Evolutionary conservation across 2,797 vertebrate genomes (phyloP), one percentile per base, ranked within the genome.

Genomic region (Lates japonicus): DNA sequence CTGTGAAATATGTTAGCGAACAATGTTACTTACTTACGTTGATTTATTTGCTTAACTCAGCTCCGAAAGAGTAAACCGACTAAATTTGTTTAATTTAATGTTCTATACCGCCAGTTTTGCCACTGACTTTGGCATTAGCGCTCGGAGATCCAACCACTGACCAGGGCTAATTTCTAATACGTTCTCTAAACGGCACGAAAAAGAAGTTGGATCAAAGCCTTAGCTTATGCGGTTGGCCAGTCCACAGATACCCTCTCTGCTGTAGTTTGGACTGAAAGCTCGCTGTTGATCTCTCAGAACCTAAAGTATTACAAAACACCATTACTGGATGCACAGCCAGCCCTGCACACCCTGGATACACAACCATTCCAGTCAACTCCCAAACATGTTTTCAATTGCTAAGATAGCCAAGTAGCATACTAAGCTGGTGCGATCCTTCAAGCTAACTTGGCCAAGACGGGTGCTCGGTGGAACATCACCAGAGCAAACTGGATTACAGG

Each of bases 401-500:
- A 44, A 70, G 57, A 65, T 70, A 66, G 33, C 55, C 49, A 65
- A 57, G 41, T 90, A 93, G 87, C 92, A 83, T 69, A 86, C 87
- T 87, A 92, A 25, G 84, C 88, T 91, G 88, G 76, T 82, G 90
- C 90, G 31, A 37, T 52, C 67, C 61, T 76, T 68, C 17, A 46
- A 82, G 88, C 91, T 90, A 89, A 70, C 73, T n/a, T n/a, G 79
- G 74, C 73, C 80, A 55, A 93, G 90, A 91, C 90, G 85, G 88
- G 92, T 88, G 84, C 88, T 92, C 90, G 83, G 86, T 87, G 92
- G 93, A 94, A 95, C 90, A 91, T 94, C 92, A 49, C 93, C 91
- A 49, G 31, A 79, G 87, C 80, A 57, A 83, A 87, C 90, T 77
- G 91, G 86, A 92, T 92, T 86, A 90, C 85, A 82, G 83, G 87